phyloP scores from a whole-genome alignment of 2,113 vertebrate genomes.

The Tympanuchus pallidicinctus region DNA sequence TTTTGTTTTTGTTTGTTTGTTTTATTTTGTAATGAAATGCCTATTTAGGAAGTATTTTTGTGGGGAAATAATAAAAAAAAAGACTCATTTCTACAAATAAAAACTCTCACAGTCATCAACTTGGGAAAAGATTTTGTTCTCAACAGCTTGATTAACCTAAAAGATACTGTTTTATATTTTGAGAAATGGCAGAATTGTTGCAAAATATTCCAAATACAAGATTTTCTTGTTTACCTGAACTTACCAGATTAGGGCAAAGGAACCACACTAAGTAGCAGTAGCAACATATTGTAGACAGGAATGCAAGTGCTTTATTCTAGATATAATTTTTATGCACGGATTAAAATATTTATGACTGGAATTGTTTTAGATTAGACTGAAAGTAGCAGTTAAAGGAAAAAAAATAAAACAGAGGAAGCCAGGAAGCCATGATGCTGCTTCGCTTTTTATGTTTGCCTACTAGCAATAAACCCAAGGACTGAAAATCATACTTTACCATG shows the following conservation, averaged over 20 bases:
- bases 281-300: neutral
- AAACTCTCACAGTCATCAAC: neutral
- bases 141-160: neutral
- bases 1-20: no score
- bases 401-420: neutral
- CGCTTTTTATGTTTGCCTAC: neutral
- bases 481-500: neutral
- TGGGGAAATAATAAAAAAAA: no score
- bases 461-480: neutral
- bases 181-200: neutral
- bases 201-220: neutral
- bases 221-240: neutral
- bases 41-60: neutral
- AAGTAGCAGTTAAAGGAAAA: neutral
- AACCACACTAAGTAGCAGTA: neutral
- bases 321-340: neutral
- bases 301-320: neutral
- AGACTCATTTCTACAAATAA: neutral
- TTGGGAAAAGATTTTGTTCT: neutral
- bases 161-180: neutral
- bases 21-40: neutral
- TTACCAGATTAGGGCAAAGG: neutral
- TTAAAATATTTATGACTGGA: neutral
- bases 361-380: neutral
- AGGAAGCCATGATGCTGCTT: neutral